A percentile compares a stretch with the other conserved stretches of the same genome.
Conservation (phyloP, 2,113 vertebrate genomes). For the Tylochromis polylepis region DNA sequence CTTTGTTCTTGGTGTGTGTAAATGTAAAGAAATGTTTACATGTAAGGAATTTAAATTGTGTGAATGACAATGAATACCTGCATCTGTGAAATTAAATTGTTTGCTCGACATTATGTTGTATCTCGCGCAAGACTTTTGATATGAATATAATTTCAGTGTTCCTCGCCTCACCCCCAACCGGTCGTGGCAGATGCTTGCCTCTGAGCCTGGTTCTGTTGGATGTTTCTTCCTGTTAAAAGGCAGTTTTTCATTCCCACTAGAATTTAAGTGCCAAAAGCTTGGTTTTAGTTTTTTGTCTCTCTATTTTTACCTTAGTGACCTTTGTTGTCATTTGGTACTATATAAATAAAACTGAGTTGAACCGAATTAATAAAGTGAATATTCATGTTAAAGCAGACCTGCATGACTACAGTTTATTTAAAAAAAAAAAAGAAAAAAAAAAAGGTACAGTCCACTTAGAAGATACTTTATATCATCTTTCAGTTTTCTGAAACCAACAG, state of each 20-base stretch:
- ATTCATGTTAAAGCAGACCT: neutral
- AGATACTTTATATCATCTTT: too few species aligned
- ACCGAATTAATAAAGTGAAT: too few species aligned
- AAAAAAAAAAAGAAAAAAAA: too few species aligned
- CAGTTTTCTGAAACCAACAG: neutral
- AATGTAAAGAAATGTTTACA: neutral
- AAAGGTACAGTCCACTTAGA: neutral
- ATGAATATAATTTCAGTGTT: neutral
- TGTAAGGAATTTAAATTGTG: neutral
- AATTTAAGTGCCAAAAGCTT: too few species aligned
- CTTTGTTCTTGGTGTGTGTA: fast-evolving
- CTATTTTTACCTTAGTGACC: neutral
- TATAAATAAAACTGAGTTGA: too few species aligned
- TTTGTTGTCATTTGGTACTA: too few species aligned
- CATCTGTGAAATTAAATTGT: neutral
- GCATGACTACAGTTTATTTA: neutral
- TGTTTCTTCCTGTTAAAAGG: neutral
- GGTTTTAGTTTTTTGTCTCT: neutral
- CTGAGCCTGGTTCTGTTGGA: neutral
- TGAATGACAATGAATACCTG: neutral
- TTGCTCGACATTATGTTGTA: neutral
- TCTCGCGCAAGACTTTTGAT: fast-evolving
- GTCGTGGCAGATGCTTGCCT: neutral
- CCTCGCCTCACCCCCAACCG: fast-evolving
- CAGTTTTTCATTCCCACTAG: neutral